These are phyloP conservation scores for Chesias legatella DNA, from an alignment of 2,888 invertebrate species.

Conservation along the genomic window DNA sequence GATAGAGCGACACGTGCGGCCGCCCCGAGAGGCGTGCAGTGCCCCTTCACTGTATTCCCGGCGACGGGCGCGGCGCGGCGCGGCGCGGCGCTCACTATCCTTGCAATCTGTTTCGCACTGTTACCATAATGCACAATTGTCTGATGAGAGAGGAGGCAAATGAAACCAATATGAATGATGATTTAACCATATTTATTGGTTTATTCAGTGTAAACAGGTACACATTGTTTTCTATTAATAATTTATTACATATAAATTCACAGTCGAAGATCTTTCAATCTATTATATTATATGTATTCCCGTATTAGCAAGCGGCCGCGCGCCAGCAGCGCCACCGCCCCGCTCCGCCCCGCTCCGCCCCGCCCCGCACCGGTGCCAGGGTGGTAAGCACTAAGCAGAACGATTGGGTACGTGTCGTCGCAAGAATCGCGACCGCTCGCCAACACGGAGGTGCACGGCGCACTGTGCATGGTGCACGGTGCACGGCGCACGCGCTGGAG, in stretches of 20 bases:
- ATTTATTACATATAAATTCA: constrained; percentile 17
- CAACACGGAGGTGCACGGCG: too few species aligned
- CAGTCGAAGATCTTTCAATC: constrained; percentile 5
- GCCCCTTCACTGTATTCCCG: too few species aligned
- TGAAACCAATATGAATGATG: not conserved
- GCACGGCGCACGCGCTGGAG: too few species aligned
- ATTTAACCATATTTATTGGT: constrained; percentile 14
- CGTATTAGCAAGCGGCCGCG: not conserved
- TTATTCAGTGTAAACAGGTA: constrained; percentile 13
- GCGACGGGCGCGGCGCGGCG: too few species aligned
- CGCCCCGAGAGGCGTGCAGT: too few species aligned
- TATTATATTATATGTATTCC: too few species aligned
- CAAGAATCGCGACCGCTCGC: constrained; percentile 29
- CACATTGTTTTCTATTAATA: constrained; percentile 16
- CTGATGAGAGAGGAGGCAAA: not conserved
- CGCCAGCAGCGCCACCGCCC: not conserved
- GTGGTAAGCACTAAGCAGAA: not conserved
- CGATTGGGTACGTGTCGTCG: constrained; percentile 8
- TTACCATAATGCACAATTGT: too few species aligned
- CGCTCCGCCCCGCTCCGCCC: not conserved
- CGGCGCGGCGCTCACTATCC: too few species aligned
- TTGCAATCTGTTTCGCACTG: not conserved
- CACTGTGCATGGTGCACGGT: too few species aligned
- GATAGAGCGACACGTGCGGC: too few species aligned
- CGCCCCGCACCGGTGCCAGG: too few species aligned